A percentile compares a stretch with the other conserved stretches of the same genome.
Conservation (phyloP, 2,888 invertebrate genomes). For the Micropterix aruncella region DNA sequence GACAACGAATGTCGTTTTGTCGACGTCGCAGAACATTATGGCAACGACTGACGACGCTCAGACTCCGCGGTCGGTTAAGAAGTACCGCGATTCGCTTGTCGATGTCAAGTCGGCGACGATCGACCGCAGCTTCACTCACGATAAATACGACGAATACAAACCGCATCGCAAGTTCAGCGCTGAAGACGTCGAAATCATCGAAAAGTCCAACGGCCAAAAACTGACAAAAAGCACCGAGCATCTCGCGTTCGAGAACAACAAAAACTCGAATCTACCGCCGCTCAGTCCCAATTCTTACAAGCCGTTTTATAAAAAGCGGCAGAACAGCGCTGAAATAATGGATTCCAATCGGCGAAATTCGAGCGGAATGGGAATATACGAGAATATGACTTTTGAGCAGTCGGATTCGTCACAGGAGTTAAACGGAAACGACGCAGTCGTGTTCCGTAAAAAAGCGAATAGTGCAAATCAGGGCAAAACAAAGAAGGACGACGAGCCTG, state of each 20-base stretch:
- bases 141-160: slow-evolving; percentile 9
- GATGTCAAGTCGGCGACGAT: slow-evolving; percentile 6
- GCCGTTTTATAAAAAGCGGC: slow-evolving; percentile 37
- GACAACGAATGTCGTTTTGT: slow-evolving; percentile 46
- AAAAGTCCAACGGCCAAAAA: slow-evolving; percentile 15
- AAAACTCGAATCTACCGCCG: slow-evolving; percentile 14
- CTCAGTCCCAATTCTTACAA: slow-evolving; percentile 31
- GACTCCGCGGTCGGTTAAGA: slow-evolving; percentile 8
- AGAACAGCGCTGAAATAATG: slow-evolving; percentile 35
- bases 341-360: slow-evolving; percentile 13
- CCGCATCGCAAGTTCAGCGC: slow-evolving; percentile 23
- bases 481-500: slow-evolving; percentile 57
- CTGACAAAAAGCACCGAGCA: slow-evolving; percentile 11
- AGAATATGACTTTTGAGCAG: slow-evolving; percentile 31
- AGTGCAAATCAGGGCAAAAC: slow-evolving; percentile 23
- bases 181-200: slow-evolving; percentile 29
- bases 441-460: slow-evolving; percentile 41
- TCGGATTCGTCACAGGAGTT: slow-evolving; percentile 24
- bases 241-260: slow-evolving; percentile 5
- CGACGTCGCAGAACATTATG: slow-evolving; percentile 46
- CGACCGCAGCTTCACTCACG: slow-evolving; percentile 10
- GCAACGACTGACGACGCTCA: slow-evolving; percentile 23
- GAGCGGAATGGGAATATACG: slow-evolving; percentile 21
- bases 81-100: background rate
- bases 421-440: slow-evolving; percentile 29